Percentiles rank a stretch among this genome's conserved stretches.
phyloP scores from a whole-genome alignment of 1,140 invertebrate species.

The Hylyphantes graminicola region DNA sequence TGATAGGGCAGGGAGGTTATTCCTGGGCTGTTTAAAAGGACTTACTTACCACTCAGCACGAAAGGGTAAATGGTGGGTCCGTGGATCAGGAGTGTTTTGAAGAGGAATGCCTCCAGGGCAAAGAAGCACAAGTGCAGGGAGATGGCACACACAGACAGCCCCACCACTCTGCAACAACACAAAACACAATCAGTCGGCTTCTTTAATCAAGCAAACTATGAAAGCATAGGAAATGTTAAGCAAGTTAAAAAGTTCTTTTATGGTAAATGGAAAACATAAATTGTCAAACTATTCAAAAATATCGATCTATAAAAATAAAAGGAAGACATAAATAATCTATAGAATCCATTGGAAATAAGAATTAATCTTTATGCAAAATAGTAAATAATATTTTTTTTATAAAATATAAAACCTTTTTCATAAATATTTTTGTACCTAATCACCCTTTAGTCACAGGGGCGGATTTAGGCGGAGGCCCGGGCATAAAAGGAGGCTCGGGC shows the following conservation, averaged over 20 bases:
- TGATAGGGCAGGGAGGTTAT: too few relatives aligned
- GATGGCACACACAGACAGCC: conserved; percentile 12
- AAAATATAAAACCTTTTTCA: too few relatives aligned
- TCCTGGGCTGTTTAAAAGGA: neutral
- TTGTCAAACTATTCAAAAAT: neutral
- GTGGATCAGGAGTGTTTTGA: conserved; percentile 36
- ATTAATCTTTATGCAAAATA: too few relatives aligned
- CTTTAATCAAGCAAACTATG: neutral
- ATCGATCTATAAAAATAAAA: too few relatives aligned
- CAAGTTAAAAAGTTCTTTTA: neutral
- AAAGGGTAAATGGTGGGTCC: conserved; percentile 49
- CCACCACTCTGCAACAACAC: conserved; percentile 24
- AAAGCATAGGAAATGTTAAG: neutral
- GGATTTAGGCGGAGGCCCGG: too few relatives aligned
- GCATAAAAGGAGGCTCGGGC: too few relatives aligned
- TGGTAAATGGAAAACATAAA: neutral
- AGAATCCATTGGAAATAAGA: too few relatives aligned
- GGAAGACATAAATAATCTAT: too few relatives aligned
- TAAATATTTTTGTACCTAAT: too few relatives aligned
- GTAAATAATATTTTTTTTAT: too few relatives aligned
- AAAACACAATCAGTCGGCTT: neutral
- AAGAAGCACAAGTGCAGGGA: conserved; percentile 32
- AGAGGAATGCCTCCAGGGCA: conserved; percentile 23
- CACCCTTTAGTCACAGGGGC: too few relatives aligned
- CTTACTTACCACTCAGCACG: conserved; percentile 30